Evolutionary conservation across 2,797 vertebrate genomes (phyloP), one percentile per base, ranked within the genome.

Genomic region (Sorex maritimensis): DNA sequence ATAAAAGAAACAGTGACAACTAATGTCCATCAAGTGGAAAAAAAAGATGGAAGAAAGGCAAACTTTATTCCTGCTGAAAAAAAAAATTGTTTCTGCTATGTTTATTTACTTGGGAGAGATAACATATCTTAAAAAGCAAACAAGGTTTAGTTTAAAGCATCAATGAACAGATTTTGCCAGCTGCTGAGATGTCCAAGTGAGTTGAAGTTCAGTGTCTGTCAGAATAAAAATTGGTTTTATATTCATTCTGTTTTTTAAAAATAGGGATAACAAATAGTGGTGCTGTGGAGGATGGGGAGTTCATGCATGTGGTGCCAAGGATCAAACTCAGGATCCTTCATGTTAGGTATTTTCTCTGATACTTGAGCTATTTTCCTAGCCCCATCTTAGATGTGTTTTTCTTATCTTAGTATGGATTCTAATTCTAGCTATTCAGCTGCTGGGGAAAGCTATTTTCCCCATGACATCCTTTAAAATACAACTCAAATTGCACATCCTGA

Each of bases 391-490:
- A 7, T 63, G 23, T 82, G 2, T 55, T 81, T 92, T 81, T 44
- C 38, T 95, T 93, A 21, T 28, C 13, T 86, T 88, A 19, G 26
- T 8, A 21, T 73, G 13, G n/a, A 88, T 67, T 92, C 41, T 77
- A 49, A 55, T 55, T 79, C 58, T 86, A 85, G 52, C 3, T 28
- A 34, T 15, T 4, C 10, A 61, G 52, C 26, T 80, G 38, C 38
- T 86, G 49, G 15, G 41, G 28, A 81, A 55, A 84, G 15, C 63
- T 63, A 26, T 38, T 81, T 81, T 68, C 41, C 46, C 55, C 41
- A 81, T 72, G n/a, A 69, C 4, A 26, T 30, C 7, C 19, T 81
- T 19, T 55, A 58, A 92, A 85, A 77, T 79, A 38, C 15, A 61
- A 79, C 38, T 81, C 38, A 44, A 69, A 12, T 12, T 19, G 1